Evolutionary conservation across 2,113 vertebrate species (phyloP), one percentile per base, ranked within the genome.

Genomic region (Oreotragus oreotragus): DNA sequence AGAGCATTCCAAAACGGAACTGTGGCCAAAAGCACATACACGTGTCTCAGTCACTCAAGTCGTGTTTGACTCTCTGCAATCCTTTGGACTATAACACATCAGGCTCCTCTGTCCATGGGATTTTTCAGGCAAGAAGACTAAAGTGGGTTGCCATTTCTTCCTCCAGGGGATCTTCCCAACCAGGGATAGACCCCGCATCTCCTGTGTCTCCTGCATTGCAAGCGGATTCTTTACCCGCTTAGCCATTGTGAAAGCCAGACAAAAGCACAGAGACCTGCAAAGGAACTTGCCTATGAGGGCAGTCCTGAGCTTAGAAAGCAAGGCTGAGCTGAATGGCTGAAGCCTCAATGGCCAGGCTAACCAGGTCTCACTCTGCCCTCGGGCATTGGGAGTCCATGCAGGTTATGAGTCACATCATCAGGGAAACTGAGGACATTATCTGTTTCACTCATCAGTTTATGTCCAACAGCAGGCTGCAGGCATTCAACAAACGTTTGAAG

Each of bases 241-340:
- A 76, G 70, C 39, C 36, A 76, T 7, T 27, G 70, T 0, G 3
- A 27, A 43, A 76, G 39, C 6, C 70, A 76, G n/a, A 28, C 14
- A 2, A 4, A 58, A 51, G 33, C 77, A 15, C 39, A 47, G 88
- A 84, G 39, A 17, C 25, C n/a, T 7, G 12, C 53, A 19, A 23
- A 36, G 5, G 5, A 51, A 3, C 23, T 7, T 0, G 36, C 25
- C 66, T 16, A 2, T 27, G 51, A 57, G 51, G 15, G 28, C n/a
- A 53, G 14, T 2, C 9, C 4, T 11, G 30, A 53, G 28, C 45
- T 57, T n/a, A n/a, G 27, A 27, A 30, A 39, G 15, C 12, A 23
- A 53, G 17, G 5, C 10, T 30, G 11, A 0, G 3, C 58, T 6
- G 25, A 14, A 4, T 7, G 25, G 28, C 1, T 3, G 39, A 21